Conservation (phyloP, 2,797 vertebrate genomes). For the Harpagifer antarcticus region DNA sequence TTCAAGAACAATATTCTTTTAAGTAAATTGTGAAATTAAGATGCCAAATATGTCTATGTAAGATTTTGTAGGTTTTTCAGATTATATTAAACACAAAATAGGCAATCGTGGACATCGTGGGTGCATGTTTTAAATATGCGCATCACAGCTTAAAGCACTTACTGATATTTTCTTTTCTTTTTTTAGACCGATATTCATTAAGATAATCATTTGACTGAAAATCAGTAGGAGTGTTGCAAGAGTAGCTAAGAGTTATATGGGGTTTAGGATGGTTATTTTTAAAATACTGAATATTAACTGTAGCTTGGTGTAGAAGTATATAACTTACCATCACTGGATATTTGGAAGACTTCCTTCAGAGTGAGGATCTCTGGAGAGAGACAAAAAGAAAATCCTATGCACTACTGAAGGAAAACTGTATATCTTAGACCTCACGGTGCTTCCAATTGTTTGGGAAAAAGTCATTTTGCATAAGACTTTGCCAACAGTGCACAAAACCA, state of each 20-base stretch:
- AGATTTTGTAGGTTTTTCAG: neutral
- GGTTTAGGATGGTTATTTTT: neutral
- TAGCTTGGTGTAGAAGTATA: neutral
- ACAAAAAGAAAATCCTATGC: neutral
- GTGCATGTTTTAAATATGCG: too few species aligned
- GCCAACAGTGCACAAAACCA: neutral
- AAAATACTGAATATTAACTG: neutral
- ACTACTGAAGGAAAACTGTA: neutral
- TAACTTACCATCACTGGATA: conserved; percentile 94
- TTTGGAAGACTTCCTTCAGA: conserved; percentile 98
- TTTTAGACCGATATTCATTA: too few species aligned
- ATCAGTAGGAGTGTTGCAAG: neutral
- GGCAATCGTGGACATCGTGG: too few species aligned
- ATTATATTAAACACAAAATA: too few species aligned
- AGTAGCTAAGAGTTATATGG: neutral
- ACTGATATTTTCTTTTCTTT: too few species aligned
- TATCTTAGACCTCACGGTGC: neutral
- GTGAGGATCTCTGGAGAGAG: conserved; percentile 94
- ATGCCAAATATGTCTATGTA: neutral
- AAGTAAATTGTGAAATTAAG: neutral
- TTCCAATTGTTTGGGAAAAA: neutral
- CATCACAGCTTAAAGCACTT: too few species aligned
- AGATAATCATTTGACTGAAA: neutral
- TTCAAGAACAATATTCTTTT: neutral
- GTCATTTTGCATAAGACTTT: neutral